Conservation (phyloP, 2,113 vertebrate genomes). For the Balaeniceps rex region DNA sequence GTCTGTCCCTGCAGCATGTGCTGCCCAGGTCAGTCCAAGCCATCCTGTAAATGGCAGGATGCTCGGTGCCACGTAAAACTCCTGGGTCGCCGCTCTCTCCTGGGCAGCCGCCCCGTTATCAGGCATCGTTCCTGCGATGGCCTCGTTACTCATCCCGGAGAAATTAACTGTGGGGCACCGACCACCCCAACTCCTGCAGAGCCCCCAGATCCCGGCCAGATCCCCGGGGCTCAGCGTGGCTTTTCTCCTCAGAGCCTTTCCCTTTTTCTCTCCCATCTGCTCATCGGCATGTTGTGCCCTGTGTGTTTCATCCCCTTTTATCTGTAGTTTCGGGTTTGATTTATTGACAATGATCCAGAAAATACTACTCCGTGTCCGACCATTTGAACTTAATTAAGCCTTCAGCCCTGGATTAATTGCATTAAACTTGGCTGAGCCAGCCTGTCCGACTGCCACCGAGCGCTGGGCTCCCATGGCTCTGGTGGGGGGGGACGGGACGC, state of each 20-base stretch:
- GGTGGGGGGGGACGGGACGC: rapidly evolving
- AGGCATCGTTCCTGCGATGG: not conserved
- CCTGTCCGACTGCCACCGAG: not conserved
- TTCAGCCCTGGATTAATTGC: conserved; percentile 28
- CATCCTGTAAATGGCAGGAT: not conserved
- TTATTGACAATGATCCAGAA: conserved; percentile 10
- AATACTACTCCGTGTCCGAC: not conserved
- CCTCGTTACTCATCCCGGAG: not conserved
- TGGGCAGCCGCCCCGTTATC: not conserved
- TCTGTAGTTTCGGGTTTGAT: not conserved
- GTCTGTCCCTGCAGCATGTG: rapidly evolving
- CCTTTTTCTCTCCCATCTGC: not conserved
- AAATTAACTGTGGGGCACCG: not conserved
- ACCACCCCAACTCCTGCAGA: rapidly evolving
- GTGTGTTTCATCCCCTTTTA: not conserved
- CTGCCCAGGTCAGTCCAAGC: not conserved
- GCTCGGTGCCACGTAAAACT: rapidly evolving
- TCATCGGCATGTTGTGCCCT: not conserved
- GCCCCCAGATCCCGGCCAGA: not conserved
- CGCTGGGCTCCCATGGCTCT: rapidly evolving
- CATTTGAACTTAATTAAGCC: conserved; percentile 44
- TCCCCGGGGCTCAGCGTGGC: not conserved
- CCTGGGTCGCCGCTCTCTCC: not conserved
- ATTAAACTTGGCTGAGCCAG: conserved; percentile 5
- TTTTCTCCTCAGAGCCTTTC: not conserved